phyloP scores from a whole-genome alignment of 2,113 vertebrate genomes.

The Protobothrops flavoviridis region DNA sequence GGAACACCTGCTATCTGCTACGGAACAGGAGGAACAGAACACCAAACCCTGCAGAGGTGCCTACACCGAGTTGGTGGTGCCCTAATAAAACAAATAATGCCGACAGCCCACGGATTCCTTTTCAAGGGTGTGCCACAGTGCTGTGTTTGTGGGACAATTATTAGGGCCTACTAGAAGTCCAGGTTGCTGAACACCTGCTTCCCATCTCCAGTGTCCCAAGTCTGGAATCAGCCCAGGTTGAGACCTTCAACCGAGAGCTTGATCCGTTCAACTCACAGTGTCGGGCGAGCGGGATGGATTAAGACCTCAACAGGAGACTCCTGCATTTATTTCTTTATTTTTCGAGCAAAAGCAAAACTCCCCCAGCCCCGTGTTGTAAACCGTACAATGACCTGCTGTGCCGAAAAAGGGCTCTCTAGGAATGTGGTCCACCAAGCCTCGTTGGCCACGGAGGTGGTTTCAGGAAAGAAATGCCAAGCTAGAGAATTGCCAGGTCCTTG shows the following conservation, averaged over 20 bases:
- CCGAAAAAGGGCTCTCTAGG: background rate
- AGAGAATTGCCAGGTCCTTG: background rate
- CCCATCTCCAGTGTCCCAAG: background rate
- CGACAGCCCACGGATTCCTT: background rate
- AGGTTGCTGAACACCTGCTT: background rate
- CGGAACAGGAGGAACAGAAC: background rate
- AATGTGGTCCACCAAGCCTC: background rate
- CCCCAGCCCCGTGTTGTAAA: background rate
- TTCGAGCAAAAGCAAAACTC: background rate
- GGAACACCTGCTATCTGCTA: background rate
- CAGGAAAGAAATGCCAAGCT: background rate
- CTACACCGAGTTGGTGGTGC: background rate
- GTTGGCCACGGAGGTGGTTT: background rate
- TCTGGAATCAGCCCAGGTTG: background rate
- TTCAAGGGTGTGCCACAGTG: background rate
- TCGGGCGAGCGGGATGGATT: background rate
- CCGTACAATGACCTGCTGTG: too few relatives aligned
- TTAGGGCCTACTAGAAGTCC: too few relatives aligned
- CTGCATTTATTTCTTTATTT: background rate
- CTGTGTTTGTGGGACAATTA: background rate
- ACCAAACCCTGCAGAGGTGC: background rate
- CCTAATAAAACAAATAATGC: background rate
- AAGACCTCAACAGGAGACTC: background rate
- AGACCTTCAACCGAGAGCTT: background rate
- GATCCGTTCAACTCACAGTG: background rate